Conservation (phyloP, 2,888 invertebrate species). For the Xestoiulus laeticollis region DNA sequence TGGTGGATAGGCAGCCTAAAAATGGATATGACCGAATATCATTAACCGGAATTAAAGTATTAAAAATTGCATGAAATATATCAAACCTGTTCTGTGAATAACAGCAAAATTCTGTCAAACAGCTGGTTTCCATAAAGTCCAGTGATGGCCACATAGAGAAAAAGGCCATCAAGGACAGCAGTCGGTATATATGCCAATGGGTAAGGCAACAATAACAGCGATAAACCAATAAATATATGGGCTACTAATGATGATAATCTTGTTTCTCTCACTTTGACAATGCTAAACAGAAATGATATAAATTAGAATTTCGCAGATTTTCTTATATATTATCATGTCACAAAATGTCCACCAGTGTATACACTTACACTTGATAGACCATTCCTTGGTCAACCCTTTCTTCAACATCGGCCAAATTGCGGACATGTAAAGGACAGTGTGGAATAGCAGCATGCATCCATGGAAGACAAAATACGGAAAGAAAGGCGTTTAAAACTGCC, state of each 20-base stretch:
- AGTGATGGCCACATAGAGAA: slow-evolving; percentile 70
- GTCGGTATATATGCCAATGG: slow-evolving; percentile 69
- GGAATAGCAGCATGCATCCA: slow-evolving; percentile 72
- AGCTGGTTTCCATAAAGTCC: slow-evolving; percentile 70
- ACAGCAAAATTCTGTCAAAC: slow-evolving; percentile 68
- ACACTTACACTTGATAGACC: slow-evolving; percentile 69
- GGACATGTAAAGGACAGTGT: slow-evolving; percentile 71
- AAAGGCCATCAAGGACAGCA: slow-evolving; percentile 70
- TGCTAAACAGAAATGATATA: slow-evolving; percentile 59
- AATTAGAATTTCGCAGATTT: background rate
- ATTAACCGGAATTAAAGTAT: background rate
- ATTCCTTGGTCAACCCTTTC: slow-evolving; percentile 70
- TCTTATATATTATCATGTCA: no score
- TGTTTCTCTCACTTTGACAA: slow-evolving; percentile 69
- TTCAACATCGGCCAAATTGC: slow-evolving; percentile 71
- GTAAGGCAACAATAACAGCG: slow-evolving; percentile 68
- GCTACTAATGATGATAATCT: slow-evolving; percentile 69
- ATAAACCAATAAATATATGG: slow-evolving; percentile 69
- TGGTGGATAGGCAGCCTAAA: slow-evolving; percentile 67
- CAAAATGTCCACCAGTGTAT: no score
- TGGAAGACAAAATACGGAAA: slow-evolving; percentile 69
- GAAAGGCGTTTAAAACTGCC: slow-evolving; percentile 68
- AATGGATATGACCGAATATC: background rate
- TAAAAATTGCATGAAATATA: background rate
- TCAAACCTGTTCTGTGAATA: slow-evolving; percentile 69